Evolutionary conservation across 2,797 vertebrate genomes (phyloP), one percentile per base, ranked within the genome.

Genomic region (Tadarida brasiliensis): DNA sequence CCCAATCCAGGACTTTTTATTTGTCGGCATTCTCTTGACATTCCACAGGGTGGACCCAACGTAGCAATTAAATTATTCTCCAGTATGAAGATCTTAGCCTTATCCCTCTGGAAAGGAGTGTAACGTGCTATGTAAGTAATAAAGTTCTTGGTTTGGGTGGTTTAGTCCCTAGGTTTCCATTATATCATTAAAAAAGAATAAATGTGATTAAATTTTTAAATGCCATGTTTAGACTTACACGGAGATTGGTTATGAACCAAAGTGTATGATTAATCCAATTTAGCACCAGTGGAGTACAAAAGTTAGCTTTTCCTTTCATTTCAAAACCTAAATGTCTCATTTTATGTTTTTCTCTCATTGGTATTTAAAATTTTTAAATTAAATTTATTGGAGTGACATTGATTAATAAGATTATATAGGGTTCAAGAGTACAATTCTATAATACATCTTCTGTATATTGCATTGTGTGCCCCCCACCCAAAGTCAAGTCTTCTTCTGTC

Each of bases 181-280:
- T 17, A 12, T 39, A 24, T 85, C 90, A n/a, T 94, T 94, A 33
- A 57, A 83, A 71, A 89, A 68, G 39, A 88, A 87, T 39, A 54
- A 81, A 51, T n/a, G 17, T 71, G 63, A 73, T 77, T 78, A 87
- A 47, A 47, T 54, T 77, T 65, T 39, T 39, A 83, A 56, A 87
- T 47, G 14, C 59, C 78, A 14, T 10, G 0, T 78, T 12, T 30
- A 63, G 57, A 57, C 35, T 63, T 54, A 9, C 16, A 59, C 68
- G 87, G 33, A 78, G 39, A 78, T 84, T 81, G 24, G 20, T 78
- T 92, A 28, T 16, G 49, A 94, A 28, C 15, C 26, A 44, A 83
- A 71, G 59, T 57, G 30, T 19, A 26, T 8, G 26, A 77, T 73
- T 67, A 85, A 71, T 61, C 49, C 65, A 87, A 1, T 74, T 61